Conservation (phyloP, 2,113 vertebrate genomes). For the Catharus fuscescens region DNA sequence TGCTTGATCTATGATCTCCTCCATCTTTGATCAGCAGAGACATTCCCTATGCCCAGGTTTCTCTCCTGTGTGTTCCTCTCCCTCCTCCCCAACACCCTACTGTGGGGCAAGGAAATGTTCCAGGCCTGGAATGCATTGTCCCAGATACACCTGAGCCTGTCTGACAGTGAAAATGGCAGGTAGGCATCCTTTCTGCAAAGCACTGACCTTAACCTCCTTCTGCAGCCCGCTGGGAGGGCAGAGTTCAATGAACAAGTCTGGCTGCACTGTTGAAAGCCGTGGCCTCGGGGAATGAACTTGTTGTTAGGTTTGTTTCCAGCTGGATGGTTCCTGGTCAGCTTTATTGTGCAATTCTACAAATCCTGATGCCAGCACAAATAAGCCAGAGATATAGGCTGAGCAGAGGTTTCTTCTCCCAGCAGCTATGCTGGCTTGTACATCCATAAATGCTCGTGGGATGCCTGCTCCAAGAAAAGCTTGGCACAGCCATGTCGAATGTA, state of each 20-base stretch:
- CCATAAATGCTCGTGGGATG: neutral
- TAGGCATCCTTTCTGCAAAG: neutral
- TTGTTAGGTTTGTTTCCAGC: constrained; percentile 48
- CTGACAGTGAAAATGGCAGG: neutral
- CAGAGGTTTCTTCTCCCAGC: neutral
- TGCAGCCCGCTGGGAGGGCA: neutral
- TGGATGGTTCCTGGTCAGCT: neutral
- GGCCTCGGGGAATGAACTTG: constrained; percentile 14
- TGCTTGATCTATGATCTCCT: neutral
- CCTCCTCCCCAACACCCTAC: neutral
- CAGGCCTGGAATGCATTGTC: neutral
- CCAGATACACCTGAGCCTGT: neutral
- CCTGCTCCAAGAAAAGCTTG: neutral
- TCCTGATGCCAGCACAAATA: constrained; percentile 34
- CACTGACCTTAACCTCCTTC: constrained; percentile 41
- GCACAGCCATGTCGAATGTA: neutral
- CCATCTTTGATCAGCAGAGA: neutral
- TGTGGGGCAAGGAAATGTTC: neutral
- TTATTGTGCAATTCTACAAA: constrained; percentile 38
- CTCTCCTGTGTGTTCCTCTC: neutral
- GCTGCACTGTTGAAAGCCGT: neutral
- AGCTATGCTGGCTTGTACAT: neutral
- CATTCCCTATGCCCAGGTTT: neutral
- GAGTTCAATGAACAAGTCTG: neutral
- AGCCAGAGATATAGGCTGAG: neutral